These are phyloP conservation scores for Pempheris klunzingeri DNA, from an alignment of 2,797 vertebrate genomes.

Conservation along the genomic window DNA sequence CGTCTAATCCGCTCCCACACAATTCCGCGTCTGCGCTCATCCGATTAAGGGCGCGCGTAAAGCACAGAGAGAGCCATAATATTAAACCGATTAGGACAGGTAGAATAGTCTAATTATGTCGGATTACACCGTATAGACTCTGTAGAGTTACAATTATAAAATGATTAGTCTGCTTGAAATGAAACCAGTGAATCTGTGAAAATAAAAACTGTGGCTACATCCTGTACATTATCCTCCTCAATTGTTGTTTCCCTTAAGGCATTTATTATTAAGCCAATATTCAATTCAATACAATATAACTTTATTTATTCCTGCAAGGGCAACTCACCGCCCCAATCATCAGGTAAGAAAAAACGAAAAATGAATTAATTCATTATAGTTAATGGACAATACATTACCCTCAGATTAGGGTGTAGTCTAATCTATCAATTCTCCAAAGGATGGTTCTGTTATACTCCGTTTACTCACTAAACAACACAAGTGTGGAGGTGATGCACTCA, in stretches of 20 bases:
- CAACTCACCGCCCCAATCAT: not conserved
- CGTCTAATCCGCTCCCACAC: slow-evolving; percentile 65
- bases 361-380: not conserved
- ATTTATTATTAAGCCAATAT: slow-evolving; percentile 4
- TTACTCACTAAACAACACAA: not conserved
- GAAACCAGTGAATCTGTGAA: not conserved
- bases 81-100: slow-evolving; percentile 59
- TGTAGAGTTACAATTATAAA: slow-evolving; percentile 37
- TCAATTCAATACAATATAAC: not conserved
- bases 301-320: not conserved
- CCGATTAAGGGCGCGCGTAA: slow-evolving; percentile 59
- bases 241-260: not conserved
- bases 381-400: not conserved
- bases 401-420: not conserved
- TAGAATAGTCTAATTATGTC: slow-evolving; percentile 61
- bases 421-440: not conserved
- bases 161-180: slow-evolving; percentile 17
- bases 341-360: not conserved
- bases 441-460: not conserved
- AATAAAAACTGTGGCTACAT: not conserved
- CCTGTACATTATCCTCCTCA: slow-evolving; percentile 4
- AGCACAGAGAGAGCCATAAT: slow-evolving; percentile 29
- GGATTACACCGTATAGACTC: slow-evolving; percentile 56
- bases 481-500: not conserved
- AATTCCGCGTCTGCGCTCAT: slow-evolving; percentile 52